Conservation (phyloP, 92 coral and sea anemone genomes). For the Zoanthus gigantus region DNA sequence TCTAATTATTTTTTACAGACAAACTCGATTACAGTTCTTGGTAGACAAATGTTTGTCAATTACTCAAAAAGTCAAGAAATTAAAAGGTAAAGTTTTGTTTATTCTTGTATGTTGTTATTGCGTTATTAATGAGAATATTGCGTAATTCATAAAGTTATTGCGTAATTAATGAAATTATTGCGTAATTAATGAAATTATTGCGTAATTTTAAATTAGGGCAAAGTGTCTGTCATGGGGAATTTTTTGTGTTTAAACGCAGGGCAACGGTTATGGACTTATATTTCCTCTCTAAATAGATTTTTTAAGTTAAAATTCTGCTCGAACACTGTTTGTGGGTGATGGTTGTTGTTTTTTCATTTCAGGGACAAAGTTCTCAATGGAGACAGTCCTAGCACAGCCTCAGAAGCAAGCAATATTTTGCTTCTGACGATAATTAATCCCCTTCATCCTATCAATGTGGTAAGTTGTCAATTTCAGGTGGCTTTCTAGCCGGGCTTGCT, state of each 20-base stretch:
- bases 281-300: too few relatives aligned
- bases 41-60: conserved; percentile 99
- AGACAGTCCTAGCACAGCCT: conserved; percentile 85
- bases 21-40: conserved; percentile 92
- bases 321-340: neutral
- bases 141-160: too few relatives aligned
- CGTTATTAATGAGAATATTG: neutral
- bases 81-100: conserved; percentile 76
- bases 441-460: conserved; percentile 94
- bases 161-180: too few relatives aligned
- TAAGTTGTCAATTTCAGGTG: conserved; percentile 49
- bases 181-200: too few relatives aligned
- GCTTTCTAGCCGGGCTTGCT: too few relatives aligned
- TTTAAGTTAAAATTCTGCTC: neutral
- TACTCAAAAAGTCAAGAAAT: conserved; percentile 99
- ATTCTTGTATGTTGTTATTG: too few relatives aligned
- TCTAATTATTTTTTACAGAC: conserved; percentile 59
- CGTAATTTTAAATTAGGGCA: too few relatives aligned
- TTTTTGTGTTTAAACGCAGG: too few relatives aligned
- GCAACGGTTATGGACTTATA: too few relatives aligned
- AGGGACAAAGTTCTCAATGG: conserved; percentile 99
- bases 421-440: conserved; percentile 98
- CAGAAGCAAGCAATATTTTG: conserved; percentile 94
- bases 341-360: conserved; percentile 20
- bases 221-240: too few relatives aligned